Evolutionary conservation across 2,113 vertebrate species (phyloP), one percentile per base, ranked within the genome.

Genomic region (Eptesicus fuscus): DNA sequence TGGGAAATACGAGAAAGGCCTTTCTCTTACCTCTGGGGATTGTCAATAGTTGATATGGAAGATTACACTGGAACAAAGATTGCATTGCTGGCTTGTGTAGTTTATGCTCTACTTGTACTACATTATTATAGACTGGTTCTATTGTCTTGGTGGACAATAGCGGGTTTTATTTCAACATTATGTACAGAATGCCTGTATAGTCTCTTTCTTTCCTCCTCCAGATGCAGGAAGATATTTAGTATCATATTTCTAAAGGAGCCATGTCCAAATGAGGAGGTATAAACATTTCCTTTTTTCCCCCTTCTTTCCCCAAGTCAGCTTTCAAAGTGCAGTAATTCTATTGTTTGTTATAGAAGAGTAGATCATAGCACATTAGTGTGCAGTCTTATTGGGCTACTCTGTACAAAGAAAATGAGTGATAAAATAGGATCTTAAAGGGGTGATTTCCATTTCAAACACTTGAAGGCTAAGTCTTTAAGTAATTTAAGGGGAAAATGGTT

Each of bases 41-140:
- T 88, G 95, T 88, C 35, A 13, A 73, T 69, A 67, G 63, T 44
- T 96, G 96, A 96, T 96, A 96, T 82, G 92, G 92, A 95, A 95
- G 95, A 96, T 92, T 96, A 95, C 96, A 91, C 91, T 67, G 88
- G 96, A 96, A 97, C 97, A 97, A 97, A 95, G 94, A 91, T 91
- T 86, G 82, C 92, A 94, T 96, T 97, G 95, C 97, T 74, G 85
- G 92, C 51, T 78, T 86, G 90, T 76, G 88, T 67, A 90, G 84
- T 95, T 96, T 93, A 88, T 96, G 95, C 82, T 91, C 90, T 67
- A 92, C 85, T 97, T 96, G 82, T 96, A 96, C 85, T 40, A 76
- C 92, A 96, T 95, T 85, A 96, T 96, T 96, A 96, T 92, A 92
- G 90, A 95, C 94, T 90, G 71, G 92, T 91, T 93, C 97, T 94